Percentiles rank a stretch among this genome's conserved stretches.
Evolutionary conservation across 2,113 vertebrate genomes (phyloP).

Genomic region (Coregonus clupeaformis): DNA sequence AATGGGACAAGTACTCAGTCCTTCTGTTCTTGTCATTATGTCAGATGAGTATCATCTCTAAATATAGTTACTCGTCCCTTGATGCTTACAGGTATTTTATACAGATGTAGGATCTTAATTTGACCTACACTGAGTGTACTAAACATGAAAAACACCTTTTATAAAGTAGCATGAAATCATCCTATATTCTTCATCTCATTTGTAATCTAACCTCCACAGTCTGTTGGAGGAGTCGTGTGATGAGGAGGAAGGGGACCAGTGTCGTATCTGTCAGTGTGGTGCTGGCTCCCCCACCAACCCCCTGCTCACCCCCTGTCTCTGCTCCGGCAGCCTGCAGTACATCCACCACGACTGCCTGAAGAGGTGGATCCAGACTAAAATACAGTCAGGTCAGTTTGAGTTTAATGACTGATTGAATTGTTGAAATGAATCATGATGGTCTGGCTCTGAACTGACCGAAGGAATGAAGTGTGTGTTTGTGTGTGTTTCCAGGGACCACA

Average conservation of each 20-base stretch:
- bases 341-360: slow-evolving; percentile 87
- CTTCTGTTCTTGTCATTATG: too few species aligned
- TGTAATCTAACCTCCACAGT: slow-evolving; percentile 60
- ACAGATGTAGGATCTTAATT: too few species aligned
- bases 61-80: too few species aligned
- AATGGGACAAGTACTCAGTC: neutral
- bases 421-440: neutral
- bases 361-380: slow-evolving; percentile 84
- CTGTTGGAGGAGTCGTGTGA: slow-evolving; percentile 80
- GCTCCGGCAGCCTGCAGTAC: slow-evolving; percentile 82
- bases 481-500: slow-evolving; percentile 70
- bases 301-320: slow-evolving; percentile 82
- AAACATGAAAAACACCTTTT: neutral
- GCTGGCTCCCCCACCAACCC: slow-evolving; percentile 72
- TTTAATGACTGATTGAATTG: neutral
- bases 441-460: neutral
- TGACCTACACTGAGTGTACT: too few species aligned
- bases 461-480: neutral
- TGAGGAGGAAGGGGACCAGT: slow-evolving; percentile 79
- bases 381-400: slow-evolving; percentile 78
- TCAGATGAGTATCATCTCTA: too few species aligned
- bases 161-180: neutral
- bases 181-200: neutral
- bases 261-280: slow-evolving; percentile 82
- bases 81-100: neutral